These are phyloP conservation scores for Kryphioiulus occultus DNA, from an alignment of 2,888 invertebrate genomes.

Conservation along the genomic window DNA sequence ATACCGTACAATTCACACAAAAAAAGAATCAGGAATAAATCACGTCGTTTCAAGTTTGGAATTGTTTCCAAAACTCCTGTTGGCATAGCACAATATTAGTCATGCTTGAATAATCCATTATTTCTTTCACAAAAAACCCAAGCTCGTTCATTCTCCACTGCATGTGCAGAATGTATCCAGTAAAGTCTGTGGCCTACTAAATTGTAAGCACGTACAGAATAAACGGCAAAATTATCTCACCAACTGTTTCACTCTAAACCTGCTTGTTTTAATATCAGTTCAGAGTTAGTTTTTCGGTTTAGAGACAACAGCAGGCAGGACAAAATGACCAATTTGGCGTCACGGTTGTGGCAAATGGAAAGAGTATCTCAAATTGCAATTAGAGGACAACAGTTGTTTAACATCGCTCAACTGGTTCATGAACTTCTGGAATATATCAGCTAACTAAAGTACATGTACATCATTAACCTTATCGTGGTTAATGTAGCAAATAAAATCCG, in stretches of 20 bases:
- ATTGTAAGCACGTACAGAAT: neutral
- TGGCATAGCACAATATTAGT: neutral
- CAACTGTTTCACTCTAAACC: neutral
- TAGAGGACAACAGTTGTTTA: neutral
- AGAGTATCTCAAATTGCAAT: constrained; percentile 2
- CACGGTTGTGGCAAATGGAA: neutral
- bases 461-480: neutral
- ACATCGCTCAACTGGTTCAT: neutral
- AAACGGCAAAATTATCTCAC: neutral
- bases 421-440: neutral
- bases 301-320: neutral
- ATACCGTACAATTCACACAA: no score
- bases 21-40: neutral
- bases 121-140: neutral
- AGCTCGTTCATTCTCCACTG: neutral
- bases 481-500: neutral
- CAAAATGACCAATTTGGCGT: neutral
- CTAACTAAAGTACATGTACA: neutral
- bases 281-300: neutral
- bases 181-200: neutral
- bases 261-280: neutral
- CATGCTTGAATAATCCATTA: neutral
- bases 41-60: neutral
- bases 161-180: no score
- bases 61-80: neutral